These are phyloP conservation scores for Sylvilagus floridanus DNA, from an alignment of 2,797 vertebrate genomes.

Conservation along the genomic window DNA sequence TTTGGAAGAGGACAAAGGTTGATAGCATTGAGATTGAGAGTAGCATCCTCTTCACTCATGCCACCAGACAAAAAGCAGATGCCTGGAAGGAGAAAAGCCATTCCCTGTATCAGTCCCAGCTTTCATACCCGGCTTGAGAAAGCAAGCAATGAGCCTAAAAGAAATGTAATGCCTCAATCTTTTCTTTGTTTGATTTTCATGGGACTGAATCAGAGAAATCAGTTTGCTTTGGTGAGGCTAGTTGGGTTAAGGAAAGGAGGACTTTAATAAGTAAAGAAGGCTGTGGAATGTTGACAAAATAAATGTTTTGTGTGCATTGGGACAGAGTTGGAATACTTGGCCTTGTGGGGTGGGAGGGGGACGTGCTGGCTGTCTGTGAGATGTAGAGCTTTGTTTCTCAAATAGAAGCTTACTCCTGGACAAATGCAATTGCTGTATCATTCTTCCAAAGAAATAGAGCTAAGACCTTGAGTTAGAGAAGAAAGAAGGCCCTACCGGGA, in stretches of 20 bases:
- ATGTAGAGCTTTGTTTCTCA: neutral
- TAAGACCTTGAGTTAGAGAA: neutral
- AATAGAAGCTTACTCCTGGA: neutral
- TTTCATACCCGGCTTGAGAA: neutral
- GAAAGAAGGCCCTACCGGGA: constrained; percentile 89
- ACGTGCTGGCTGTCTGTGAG: neutral
- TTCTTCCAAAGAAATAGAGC: neutral
- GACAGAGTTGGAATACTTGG: neutral
- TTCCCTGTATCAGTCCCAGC: neutral
- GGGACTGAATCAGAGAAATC: neutral
- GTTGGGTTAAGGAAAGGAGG: neutral
- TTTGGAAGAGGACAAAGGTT: constrained; percentile 93
- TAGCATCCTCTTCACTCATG: constrained; percentile 98
- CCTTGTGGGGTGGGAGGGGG: neutral
- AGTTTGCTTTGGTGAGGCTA: neutral
- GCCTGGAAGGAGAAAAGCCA: constrained; percentile 87
- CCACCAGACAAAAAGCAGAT: constrained; percentile 99
- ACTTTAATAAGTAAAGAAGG: neutral
- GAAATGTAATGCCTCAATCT: neutral
- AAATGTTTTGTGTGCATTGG: neutral
- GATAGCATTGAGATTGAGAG: constrained; percentile 96
- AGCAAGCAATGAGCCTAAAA: neutral
- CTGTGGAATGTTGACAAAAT: neutral
- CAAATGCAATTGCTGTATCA: neutral
- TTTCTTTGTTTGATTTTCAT: constrained; percentile 10